Conservation (phyloP, 2,797 vertebrate genomes). For the Steatocranus sp. region DNA sequence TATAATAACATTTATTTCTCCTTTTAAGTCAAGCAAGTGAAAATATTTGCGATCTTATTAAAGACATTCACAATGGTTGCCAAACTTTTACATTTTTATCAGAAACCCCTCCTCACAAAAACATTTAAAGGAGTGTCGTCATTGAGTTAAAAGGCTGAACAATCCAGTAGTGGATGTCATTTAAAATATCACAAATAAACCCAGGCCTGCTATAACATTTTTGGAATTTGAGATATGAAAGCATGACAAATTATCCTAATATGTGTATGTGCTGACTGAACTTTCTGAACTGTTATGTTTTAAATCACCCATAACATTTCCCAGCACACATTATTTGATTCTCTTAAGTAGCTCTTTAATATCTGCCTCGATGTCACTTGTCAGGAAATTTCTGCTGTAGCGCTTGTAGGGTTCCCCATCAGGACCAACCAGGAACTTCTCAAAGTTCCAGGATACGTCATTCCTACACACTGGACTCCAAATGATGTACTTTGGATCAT, state of each 20-base stretch:
- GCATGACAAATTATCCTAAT: background rate
- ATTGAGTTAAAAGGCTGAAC: slow-evolving; percentile 74
- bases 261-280: background rate
- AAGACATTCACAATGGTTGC: slow-evolving; percentile 29
- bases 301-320: background rate
- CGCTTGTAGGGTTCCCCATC: slow-evolving; percentile 88
- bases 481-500: slow-evolving; percentile 84
- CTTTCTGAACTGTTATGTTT: background rate
- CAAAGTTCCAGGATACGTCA: slow-evolving; percentile 94
- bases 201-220: background rate
- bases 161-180: slow-evolving; percentile 24
- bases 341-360: slow-evolving; percentile 81
- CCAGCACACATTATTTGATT: slow-evolving; percentile 36
- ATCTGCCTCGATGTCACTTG: slow-evolving; percentile 83
- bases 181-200: background rate
- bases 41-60: slow-evolving; percentile 3
- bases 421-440: slow-evolving; percentile 89
- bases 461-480: slow-evolving; percentile 90
- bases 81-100: slow-evolving; percentile 76
- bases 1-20: slow-evolving; percentile 40
- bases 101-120: slow-evolving; percentile 64
- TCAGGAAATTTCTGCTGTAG: slow-evolving; percentile 84
- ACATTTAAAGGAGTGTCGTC: slow-evolving; percentile 81
- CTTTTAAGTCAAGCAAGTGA: background rate
- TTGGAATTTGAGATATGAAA: background rate